Evolutionary conservation across 2,797 vertebrate species (phyloP).

Genomic region (Nyctibius grandis): DNA sequence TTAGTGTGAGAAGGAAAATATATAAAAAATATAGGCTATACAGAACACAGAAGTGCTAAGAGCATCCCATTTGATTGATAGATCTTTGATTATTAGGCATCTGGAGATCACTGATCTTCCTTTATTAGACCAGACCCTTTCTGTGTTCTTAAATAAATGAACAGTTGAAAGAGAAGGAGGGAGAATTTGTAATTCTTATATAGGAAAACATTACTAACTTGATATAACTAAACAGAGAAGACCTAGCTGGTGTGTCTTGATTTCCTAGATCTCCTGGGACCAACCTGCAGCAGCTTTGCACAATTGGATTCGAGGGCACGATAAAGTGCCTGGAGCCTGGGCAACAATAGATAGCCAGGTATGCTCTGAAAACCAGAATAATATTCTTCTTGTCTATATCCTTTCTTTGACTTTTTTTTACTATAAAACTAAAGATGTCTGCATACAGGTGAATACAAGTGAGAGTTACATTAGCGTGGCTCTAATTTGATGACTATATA

Average conservation of each 20-base stretch:
- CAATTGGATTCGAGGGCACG: constrained; percentile 96
- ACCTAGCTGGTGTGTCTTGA: background rate
- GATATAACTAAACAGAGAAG: background rate
- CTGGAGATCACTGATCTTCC: background rate
- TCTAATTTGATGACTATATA: background rate
- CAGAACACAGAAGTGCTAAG: background rate
- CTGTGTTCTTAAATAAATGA: background rate
- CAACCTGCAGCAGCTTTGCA: constrained; percentile 87
- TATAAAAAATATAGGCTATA: background rate
- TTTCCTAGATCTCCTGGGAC: constrained; percentile 83
- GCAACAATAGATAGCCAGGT: constrained; percentile 86
- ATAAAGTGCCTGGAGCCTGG: constrained; percentile 97
- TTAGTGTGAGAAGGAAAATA: background rate
- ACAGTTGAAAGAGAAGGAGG: background rate
- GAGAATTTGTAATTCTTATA: background rate
- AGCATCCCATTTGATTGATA: background rate
- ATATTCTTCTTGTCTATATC: background rate
- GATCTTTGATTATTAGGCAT: background rate
- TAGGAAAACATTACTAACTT: background rate
- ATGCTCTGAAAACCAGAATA: background rate
- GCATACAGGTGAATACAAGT: background rate
- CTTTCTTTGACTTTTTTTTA: background rate
- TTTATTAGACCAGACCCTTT: background rate
- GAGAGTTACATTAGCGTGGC: background rate
- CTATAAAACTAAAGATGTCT: background rate